Evolutionary conservation across 2,888 invertebrate species (phyloP), one percentile per base, ranked within the genome.

Genomic region (Aphidius colemani): DNA sequence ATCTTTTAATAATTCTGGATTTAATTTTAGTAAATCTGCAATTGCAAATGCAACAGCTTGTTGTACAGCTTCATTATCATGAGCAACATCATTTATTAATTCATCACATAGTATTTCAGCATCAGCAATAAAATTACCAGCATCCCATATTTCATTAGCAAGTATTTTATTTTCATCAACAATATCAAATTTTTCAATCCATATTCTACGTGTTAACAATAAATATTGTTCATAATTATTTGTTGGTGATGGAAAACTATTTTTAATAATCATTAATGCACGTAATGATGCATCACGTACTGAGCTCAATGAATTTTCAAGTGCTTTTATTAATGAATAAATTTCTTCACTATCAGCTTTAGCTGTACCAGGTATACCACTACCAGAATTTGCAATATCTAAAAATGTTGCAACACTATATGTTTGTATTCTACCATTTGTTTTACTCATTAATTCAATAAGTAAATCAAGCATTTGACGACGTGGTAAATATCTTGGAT

Each of bases 171-270:
- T 94, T 65, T 93, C 91, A 49, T 89, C 89, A 7, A 87, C 87
- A 0, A 88, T 84, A 83, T 97, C 97, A 80, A 90, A 93, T 68
- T 88, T 90, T 1, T 94, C 91, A 60, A 96, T 87, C 89, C 94
- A 94, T 53, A 96, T 85, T 60, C 95, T 85, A 71, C 90, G 89
- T 45, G 88, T 87, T 53, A 94, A 84, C 50, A 85, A 82, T 60
- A 90, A 83, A 7, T 85, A 86, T 74, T 86, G 86, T 53, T 85
- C 87, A 69, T 84, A 84, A 75, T 88, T 85, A 51, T 86, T 85
- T 18, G 88, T 85, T 64, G 87, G 83, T 3, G 83, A 83, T 7
- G 90, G 89, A 68, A 95, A 85, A 0, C 88, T 86, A 8, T 84
- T 82, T 0, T 84, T 83, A 71, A 92, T 84, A 59, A 89, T 88